Evolutionary conservation across 2,888 invertebrate genomes (phyloP).

Genomic region (Dorcus hopei): DNA sequence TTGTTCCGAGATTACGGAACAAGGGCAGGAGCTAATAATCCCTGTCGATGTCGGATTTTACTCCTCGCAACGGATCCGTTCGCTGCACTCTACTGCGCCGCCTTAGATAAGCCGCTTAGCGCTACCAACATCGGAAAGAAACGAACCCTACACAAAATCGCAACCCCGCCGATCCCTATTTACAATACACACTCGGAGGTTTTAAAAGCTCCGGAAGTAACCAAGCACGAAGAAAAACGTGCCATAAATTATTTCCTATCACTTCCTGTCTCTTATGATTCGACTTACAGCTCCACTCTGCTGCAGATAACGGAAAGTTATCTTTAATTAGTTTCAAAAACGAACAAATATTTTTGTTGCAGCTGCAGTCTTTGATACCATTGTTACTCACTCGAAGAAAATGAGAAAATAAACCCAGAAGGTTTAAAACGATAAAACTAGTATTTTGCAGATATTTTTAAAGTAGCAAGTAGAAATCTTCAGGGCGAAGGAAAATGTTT

Average conservation of each 20-base stretch:
- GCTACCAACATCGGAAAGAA: slow-evolving; percentile 18
- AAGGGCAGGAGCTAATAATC: slow-evolving; percentile 39
- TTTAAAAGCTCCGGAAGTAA: background rate
- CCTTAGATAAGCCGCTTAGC: slow-evolving; percentile 34
- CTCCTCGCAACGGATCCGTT: slow-evolving; percentile 28
- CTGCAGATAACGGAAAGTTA: background rate
- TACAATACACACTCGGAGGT: background rate
- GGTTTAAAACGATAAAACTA: too few relatives aligned
- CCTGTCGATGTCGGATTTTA: slow-evolving; percentile 41
- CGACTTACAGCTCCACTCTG: background rate
- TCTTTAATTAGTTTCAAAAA: background rate
- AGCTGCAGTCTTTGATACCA: too few relatives aligned
- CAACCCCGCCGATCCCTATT: slow-evolving; percentile 6
- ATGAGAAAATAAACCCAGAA: too few relatives aligned
- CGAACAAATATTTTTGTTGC: too few relatives aligned
- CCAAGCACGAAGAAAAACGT: background rate
- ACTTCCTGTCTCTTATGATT: background rate
- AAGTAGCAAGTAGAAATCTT: background rate
- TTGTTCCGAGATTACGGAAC: slow-evolving; percentile 27
- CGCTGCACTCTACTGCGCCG: slow-evolving; percentile 34
- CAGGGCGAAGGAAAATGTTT: background rate
- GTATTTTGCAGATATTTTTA: background rate
- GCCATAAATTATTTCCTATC: slow-evolving; percentile 6
- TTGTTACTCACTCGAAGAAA: too few relatives aligned
- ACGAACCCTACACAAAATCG: slow-evolving; percentile 15